Base-by-base conservation (phyloP, 2,797 vertebrate species). In the Myotis myotis region DNA sequence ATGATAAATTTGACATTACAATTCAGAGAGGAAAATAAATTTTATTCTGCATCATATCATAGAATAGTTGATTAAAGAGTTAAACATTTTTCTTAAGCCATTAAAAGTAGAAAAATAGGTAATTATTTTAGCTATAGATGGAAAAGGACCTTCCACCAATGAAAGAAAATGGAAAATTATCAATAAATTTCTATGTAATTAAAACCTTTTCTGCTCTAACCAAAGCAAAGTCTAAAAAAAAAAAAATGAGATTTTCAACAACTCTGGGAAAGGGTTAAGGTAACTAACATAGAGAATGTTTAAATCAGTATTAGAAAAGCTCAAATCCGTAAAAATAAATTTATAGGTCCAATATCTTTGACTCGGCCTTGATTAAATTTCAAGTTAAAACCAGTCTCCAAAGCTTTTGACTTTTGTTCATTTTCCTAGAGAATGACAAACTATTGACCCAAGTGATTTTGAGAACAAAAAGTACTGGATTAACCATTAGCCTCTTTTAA, bases 281-380 rank as follows among this genome's bases (percentile, higher is more conserved):
- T 64, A 86, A 47, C 86, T 53, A 36, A 79, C 15, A 6, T 30
- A 86, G 19, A 19, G 17, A 68, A 19, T 71, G 6, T 75, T 55
- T 11, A 93, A 86, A 78, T 74, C 75, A 72, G 49, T 72, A 85
- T 76, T 76, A 66, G 33, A 85, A 88, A 80, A 85, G 6, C 44
- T 91, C n/a, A 85, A 72, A n/a, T 89, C 57, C 83, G 4, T 95
- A 78, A 89, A 80, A 79, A 76, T 66, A 60, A 60, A n/a, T 47
- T 10, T 87, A 51, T 36, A 94, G 3, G 44, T 60, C 70, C 30
- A 57, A 33, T 55, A 76, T 22, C 55, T 68, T 71, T 87, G 44
- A 71, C 13, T 64, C 5, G 62, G 38, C 55, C 4, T 62, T 82
- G n/a, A 83, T 71, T 74, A 74, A 49, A 71, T 91, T 64, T 62